Evolutionary conservation across 2,888 invertebrate species (phyloP), one percentile per base, ranked within the genome.

Genomic region (Tiliacea citrago): DNA sequence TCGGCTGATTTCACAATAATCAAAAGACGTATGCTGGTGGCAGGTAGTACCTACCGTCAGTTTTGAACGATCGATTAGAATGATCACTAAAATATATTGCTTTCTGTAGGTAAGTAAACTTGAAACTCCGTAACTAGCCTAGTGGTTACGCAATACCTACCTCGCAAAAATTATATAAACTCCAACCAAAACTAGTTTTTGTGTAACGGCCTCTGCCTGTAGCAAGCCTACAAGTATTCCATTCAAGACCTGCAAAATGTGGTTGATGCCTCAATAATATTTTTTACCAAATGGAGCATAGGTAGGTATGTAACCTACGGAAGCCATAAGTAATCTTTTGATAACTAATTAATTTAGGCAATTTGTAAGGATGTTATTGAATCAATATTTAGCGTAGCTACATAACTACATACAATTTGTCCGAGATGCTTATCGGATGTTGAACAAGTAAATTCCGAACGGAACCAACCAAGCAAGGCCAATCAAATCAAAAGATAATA

Each of bases 91-190:
- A 57, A 47, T n/a, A 42, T 29, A 42, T 49, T 55, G n/a, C 10
- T 49, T n/a, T 29, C 24, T 29, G 16, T 65, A 12, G 6, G 39
- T 29, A 66, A n/a, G 35, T 42, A 39, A 10, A 29, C 18, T 67
- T 57, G n/a, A 16, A 35, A 1, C 66, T 39, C n/a, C 3, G 0
- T 16, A 35, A 29, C 29, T 29, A 29, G 29, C 29, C 1, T 66
- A 51, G 3, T 65, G 16, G 57, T 75, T 75, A 78, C 5, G 75
- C 69, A 78, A 69, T 69, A 69, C 16, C 9, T 69, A 69, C 16
- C 9, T 6, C 18, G 0, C 10, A 21, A 51, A 51, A 29, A 21
- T 16, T 24, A 21, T 24, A 16, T 69, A 47, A n/a, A 66, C 21
- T 39, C 10, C 5, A 7, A 69, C 5, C 12, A 8, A 18, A 12